These are phyloP conservation scores for Sesia bembeciformis DNA, from an alignment of 2,888 invertebrate species.

Conservation along the genomic window DNA sequence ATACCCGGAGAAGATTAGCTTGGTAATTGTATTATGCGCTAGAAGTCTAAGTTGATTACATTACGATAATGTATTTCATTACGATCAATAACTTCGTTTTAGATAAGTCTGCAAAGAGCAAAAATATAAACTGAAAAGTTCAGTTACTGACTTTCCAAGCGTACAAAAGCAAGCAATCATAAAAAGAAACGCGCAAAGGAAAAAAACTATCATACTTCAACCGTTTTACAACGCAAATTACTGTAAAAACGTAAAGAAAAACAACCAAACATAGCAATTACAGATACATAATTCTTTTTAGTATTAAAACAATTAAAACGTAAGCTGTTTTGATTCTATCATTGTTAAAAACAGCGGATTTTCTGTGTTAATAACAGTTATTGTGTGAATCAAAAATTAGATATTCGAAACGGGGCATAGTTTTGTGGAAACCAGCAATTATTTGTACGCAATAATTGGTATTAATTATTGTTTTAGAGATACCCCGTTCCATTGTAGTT, in stretches of 20 bases:
- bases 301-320: conserved; percentile 59
- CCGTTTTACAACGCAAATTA: conserved; percentile 18
- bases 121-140: too few species aligned
- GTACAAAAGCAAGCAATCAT: too few species aligned
- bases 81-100: too few species aligned
- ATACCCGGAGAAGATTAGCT: too few species aligned
- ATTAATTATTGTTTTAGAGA: conserved; percentile 49
- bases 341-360: conserved; percentile 22
- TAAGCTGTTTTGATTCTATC: conserved; percentile 48
- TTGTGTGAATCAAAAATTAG: conserved; percentile 43
- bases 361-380: conserved; percentile 46
- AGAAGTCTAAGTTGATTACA: too few species aligned
- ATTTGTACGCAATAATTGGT: conserved; percentile 52
- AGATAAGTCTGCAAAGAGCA: too few species aligned
- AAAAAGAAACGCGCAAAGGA: too few species aligned
- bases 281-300: conserved; percentile 55
- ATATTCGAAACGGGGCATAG: conserved; percentile 35
- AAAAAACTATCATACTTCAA: too few species aligned
- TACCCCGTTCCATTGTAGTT: conserved; percentile 22
- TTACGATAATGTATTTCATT: too few species aligned
- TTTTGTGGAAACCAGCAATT: conserved; percentile 42
- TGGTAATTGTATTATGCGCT: too few species aligned
- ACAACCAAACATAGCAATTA: conserved; percentile 57
- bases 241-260: conserved; percentile 27
- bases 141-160: too few species aligned